Evolutionary conservation across 1,140 invertebrate species (phyloP), one percentile per base, ranked within the genome.

Genomic region (Caerostris darwini): DNA sequence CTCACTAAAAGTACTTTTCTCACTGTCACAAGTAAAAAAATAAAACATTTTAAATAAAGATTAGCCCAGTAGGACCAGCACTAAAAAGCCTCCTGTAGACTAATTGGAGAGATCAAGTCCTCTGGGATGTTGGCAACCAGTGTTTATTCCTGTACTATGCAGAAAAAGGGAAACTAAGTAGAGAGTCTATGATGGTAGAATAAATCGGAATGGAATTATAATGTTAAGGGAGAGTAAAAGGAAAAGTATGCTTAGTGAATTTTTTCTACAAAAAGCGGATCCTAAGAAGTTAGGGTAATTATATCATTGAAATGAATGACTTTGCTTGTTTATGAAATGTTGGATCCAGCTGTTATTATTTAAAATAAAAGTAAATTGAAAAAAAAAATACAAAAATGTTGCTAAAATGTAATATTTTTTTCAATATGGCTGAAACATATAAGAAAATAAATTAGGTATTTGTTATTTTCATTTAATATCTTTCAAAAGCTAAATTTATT

Each of bases 41-140:
- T 12, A 77, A 12, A 12, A 34, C 34, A 50, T 12, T 10, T 50
- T 77, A 77, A 77, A 77, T 77, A 77, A 77, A 53, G 71, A 77
- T 77, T 77, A 77, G 7, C 3, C 34, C 69, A 12, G 50, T 34
- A 77, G 69, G 19, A 77, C 7, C 34, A 19, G 69, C 34, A 50
- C 71, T 77, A 77, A 77, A 77, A 77, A 53, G 71, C 71, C 19
- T 77, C 14, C 34, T 77, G 71, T 50, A 5, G 19, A 77, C 71
- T 77, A 77, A 77, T 77, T 77, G 71, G 69, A 4, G 34, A 77
- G 71, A 77, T 77, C 34, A 77, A 34, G 10, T 77, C 34, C 71
- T 50, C 19, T 12, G 71, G 10, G 71, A 53, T 3, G 71, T 77
- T 34, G 50, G 71, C 3, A 12, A 50, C 50, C 34, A 50, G 14